Conservation (phyloP, 2,113 vertebrate species). For the Ornithorhynchus anatinus region DNA sequence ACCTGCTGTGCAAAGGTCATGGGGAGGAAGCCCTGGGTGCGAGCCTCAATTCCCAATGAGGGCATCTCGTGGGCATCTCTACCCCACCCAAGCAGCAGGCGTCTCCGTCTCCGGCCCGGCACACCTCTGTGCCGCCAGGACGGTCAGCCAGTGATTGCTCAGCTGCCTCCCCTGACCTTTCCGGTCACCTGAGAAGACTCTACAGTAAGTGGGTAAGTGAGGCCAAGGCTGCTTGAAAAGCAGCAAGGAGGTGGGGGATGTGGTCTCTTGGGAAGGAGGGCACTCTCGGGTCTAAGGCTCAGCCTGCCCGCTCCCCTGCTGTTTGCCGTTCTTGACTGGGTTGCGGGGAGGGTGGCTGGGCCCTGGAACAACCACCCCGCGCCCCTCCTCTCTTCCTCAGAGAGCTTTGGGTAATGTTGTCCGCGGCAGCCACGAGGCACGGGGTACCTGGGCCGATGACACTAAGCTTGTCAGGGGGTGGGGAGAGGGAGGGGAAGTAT, state of each 20-base stretch:
- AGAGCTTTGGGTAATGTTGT: background rate
- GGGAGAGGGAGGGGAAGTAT: background rate
- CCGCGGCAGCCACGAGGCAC: background rate
- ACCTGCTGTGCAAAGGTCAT: slow-evolving; percentile 20
- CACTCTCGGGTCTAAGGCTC: background rate
- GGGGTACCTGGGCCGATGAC: background rate
- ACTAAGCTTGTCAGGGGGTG: background rate
- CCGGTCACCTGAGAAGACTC: background rate
- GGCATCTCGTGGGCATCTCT: background rate
- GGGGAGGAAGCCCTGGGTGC: slow-evolving; percentile 16
- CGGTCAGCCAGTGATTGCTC: background rate
- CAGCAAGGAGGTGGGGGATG: slow-evolving; percentile 4
- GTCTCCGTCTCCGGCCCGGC: background rate
- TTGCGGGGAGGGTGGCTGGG: background rate
- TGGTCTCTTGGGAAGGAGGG: background rate
- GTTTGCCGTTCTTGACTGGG: too few species aligned
- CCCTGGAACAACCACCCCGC: background rate
- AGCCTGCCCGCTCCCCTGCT: background rate
- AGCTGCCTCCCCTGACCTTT: background rate
- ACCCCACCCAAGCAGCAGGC: background rate
- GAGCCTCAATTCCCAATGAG: slow-evolving; percentile 32
- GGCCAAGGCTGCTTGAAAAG: background rate
- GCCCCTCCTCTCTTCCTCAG: background rate
- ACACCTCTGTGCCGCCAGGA: background rate
- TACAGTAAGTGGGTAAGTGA: background rate